phyloP scores from a whole-genome alignment of 1,140 invertebrate genomes.

The Drosophila ohnishii region DNA sequence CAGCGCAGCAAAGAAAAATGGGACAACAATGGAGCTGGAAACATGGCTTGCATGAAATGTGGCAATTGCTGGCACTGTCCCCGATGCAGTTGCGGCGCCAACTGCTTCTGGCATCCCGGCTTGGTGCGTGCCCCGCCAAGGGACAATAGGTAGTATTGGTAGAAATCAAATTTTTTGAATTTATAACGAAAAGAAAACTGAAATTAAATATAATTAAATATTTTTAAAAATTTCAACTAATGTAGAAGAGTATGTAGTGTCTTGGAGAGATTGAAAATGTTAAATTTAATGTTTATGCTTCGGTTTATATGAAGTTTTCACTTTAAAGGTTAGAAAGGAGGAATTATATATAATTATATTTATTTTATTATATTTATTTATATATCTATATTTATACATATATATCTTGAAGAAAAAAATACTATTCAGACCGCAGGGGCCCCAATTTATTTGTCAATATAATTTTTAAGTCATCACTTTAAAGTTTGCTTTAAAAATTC shows the following conservation, averaged over 20 bases:
- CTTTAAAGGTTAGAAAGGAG: neutral
- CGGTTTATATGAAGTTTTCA: too few relatives aligned
- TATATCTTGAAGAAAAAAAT: neutral
- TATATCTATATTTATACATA: neutral
- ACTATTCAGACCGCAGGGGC: neutral
- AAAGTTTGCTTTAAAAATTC: neutral
- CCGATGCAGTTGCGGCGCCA: conserved; percentile 44
- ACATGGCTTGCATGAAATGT: conserved; percentile 37
- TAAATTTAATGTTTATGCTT: too few relatives aligned
- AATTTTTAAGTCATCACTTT: neutral
- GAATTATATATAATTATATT: neutral
- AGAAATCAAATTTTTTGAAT: neutral
- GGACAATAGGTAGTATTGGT: neutral
- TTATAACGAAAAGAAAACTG: too few relatives aligned
- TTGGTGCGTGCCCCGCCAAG: conserved; percentile 10
- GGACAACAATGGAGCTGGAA: conserved; percentile 14
- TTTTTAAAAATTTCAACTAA: neutral
- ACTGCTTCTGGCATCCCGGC: conserved; percentile 50
- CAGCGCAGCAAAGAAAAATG: conserved; percentile 28
- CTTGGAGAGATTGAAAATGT: neutral
- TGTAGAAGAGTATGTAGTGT: too few relatives aligned
- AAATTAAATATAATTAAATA: neutral
- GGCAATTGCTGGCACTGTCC: conserved; percentile 47
- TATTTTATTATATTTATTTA: conserved; percentile 1
- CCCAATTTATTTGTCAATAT: neutral